Base-by-base conservation (phyloP, 1,140 invertebrate genomes). In the Charaxes varanes region DNA sequence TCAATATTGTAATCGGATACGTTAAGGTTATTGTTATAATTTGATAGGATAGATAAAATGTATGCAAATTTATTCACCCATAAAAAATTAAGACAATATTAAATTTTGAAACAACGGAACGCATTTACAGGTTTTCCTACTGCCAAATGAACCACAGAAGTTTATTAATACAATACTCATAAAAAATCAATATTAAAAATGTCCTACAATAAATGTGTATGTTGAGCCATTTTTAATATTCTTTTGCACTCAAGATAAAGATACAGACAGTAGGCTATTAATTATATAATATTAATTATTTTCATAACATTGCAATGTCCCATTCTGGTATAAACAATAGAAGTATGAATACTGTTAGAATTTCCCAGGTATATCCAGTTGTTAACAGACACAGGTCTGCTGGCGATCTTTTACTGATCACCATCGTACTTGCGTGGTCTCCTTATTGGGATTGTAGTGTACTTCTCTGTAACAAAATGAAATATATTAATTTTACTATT, bases 271-370 rank as follows among this genome's bases (percentile, higher is more conserved):
- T 7, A 33, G 3, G 23, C n/a, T 14, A 24, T 31, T 44, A 16
- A 31, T 31, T 18, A 5, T 38, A 22, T 17, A 31, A 18, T n/a
- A n/a, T 31, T 35, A n/a, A 30, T 10, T 12, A 15, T 8, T 17
- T 17, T 17, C 12, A 34, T 53, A 50, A 47, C 27, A 69, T 77
- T 70, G 62, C 69, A 71, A 59, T 53, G 41, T 58, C 62, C 59
- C 62, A 72, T 44, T 69, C 74, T 76, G 67, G 63, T 59, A 60
- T 72, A 62, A 66, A 74, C 66, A 72, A 68, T 56, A 47, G 62
- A 78, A 68, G 73, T 62, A 67, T 68, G 66, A 81, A 74, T 81
- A 81, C 71, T 78, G 69, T 68, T 67, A 27, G n/a, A 22, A 35
- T 21, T 23, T 32, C 21, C 41, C 41, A 40, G 23, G 16, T 30